Base-by-base conservation (phyloP, 2,797 vertebrate species). In the Avahi laniger region DNA sequence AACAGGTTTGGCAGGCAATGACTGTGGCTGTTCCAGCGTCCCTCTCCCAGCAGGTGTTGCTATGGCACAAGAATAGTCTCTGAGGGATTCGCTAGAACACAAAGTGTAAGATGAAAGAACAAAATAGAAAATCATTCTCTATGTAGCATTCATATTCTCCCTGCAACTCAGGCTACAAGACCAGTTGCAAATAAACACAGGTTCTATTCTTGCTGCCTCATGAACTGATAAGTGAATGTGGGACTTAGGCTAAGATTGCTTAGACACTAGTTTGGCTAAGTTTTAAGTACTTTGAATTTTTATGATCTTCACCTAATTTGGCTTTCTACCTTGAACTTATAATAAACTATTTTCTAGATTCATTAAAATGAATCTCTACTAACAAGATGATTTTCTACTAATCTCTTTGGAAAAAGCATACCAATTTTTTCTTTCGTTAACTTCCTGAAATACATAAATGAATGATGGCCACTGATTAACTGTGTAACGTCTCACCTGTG, bases 21-120 rank as follows among this genome's bases (percentile, higher is more conserved):
- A 7, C 1, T 1, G 0, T 41, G 52, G 81, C 93, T 96, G 97
- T 97, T 98, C 88, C 97, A 96, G 87, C 95, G 48, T 90, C 61
- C 76, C 73, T 93, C 46, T 98, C 98, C 98, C 89, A 67, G 98
- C 97, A 98, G 97, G 94, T 98, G 98, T 86, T 98, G 98, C 98
- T 98, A 95, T 76, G 95, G 95, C 94, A 97, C 93, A 72, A 95
- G 96, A 91, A 97, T 88, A 95, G 54, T 57, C 94, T 97, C 3
- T 2, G 4, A 97, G 93, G 96, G 86, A 95, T 92, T 97, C 72
- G 35, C 54, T 7, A 83, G n/a, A 94, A 95, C 81, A 94, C 81
- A 72, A 80, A 85, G 79, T 69, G 10, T 79, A 92, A 94, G 86
- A 91, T 81, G 89, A 95, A 93, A 95, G 30, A 95, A 88, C 33